Evolutionary conservation across 1,140 invertebrate genomes (phyloP).

Genomic region (Euura lappo): DNA sequence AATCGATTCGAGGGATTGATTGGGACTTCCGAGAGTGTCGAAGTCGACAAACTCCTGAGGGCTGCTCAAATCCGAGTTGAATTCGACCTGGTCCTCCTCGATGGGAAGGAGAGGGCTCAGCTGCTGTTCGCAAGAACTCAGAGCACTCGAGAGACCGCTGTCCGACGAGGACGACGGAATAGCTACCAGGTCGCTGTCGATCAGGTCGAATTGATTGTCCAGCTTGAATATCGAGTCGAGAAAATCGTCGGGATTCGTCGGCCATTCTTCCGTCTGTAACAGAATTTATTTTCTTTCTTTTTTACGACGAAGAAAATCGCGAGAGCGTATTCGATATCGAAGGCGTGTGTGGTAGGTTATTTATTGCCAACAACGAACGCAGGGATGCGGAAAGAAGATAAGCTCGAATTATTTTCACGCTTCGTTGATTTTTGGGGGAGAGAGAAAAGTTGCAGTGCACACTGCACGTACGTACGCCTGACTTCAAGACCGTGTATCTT

Average conservation of each 20-base stretch:
- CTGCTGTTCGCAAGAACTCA: slow-evolving; percentile 53
- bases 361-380: not conserved
- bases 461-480: too few species aligned
- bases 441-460: not conserved
- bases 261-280: slow-evolving; percentile 45
- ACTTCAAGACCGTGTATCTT: too few species aligned
- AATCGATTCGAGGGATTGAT: slow-evolving; percentile 44
- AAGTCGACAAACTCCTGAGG: slow-evolving; percentile 46
- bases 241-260: slow-evolving; percentile 41
- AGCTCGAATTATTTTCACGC: not conserved
- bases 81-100: slow-evolving; percentile 47
- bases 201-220: slow-evolving; percentile 47
- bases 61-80: slow-evolving; percentile 40
- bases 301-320: not conserved
- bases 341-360: not conserved
- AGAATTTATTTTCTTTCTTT: too few species aligned
- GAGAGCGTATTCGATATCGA: not conserved
- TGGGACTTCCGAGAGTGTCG: slow-evolving; percentile 45
- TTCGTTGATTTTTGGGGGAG: not conserved
- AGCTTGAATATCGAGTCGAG: slow-evolving; percentile 48
- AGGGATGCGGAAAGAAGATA: slow-evolving; percentile 1
- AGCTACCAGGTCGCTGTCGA: slow-evolving; percentile 43
- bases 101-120: slow-evolving; percentile 46
- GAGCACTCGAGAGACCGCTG: slow-evolving; percentile 46
- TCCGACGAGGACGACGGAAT: slow-evolving; percentile 49